phyloP scores from a whole-genome alignment of 1,140 invertebrate species.

The Apis mellifera region Amel_HAv3.1 CM009943.2:4311501-4312000 shows the following conservation, averaged over 20 bases:
- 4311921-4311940: conserved; percentile 66
- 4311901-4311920: conserved; percentile 64
- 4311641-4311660: conserved; percentile 54
- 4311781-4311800: conserved; percentile 36
- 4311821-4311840: conserved; percentile 46
- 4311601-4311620: conserved; percentile 62
- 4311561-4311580: conserved; percentile 64
- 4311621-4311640: conserved; percentile 58
- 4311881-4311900: conserved; percentile 46
- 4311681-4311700: conserved; percentile 24
- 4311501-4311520: not conserved
- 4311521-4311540: not conserved
- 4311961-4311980: conserved; percentile 65
- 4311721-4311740: not conserved
- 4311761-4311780: conserved; percentile 54
- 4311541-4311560: not conserved
- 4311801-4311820: conserved; percentile 37
- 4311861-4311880: conserved; percentile 72
- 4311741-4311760: not conserved
- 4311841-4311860: conserved; percentile 73
- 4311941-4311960: conserved; percentile 68
- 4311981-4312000: conserved; percentile 70
- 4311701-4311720: not conserved
- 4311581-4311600: conserved; percentile 60
- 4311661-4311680: conserved; percentile 40